These are phyloP conservation scores for Heterocephalus glaber DNA, from an alignment of 2,113 vertebrate species.

Conservation along the genomic window DNA sequence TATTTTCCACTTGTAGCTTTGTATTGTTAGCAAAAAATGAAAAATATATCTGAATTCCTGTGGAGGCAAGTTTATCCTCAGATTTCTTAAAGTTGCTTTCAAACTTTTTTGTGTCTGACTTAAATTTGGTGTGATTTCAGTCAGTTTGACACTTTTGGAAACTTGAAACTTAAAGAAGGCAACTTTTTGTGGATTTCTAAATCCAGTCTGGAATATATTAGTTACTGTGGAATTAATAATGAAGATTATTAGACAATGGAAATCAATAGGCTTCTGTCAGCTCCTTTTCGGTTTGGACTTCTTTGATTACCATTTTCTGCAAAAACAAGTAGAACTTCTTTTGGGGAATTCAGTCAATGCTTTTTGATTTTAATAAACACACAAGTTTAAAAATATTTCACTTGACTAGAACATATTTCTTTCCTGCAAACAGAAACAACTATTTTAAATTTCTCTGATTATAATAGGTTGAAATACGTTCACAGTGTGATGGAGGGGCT, in stretches of 20 bases:
- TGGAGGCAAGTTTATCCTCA: slow-evolving; percentile 71
- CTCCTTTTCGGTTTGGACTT: slow-evolving; percentile 48
- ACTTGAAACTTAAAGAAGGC: neutral
- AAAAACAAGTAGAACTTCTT: slow-evolving; percentile 73
- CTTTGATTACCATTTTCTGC: slow-evolving; percentile 49
- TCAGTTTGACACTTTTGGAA: slow-evolving; percentile 18
- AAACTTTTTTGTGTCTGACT: slow-evolving; percentile 38
- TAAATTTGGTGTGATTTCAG: slow-evolving; percentile 24
- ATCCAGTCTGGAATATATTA: slow-evolving; percentile 50
- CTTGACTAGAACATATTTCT: slow-evolving; percentile 84
- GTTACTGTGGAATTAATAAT: slow-evolving; percentile 47
- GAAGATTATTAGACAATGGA: slow-evolving; percentile 40
- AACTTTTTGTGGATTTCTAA: slow-evolving; percentile 61
- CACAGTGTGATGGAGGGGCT: neutral
- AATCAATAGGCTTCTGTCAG: neutral
- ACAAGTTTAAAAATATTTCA: slow-evolving; percentile 82
- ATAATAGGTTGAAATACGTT: slow-evolving; percentile 74
- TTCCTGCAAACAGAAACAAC: slow-evolving; percentile 91
- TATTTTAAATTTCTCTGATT: slow-evolving; percentile 65
- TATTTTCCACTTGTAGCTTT: slow-evolving; percentile 73
- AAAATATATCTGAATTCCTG: slow-evolving; percentile 37
- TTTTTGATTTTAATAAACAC: slow-evolving; percentile 90
- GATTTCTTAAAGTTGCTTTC: slow-evolving; percentile 73
- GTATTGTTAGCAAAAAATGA: slow-evolving; percentile 69
- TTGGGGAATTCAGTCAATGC: slow-evolving; percentile 83